These are phyloP conservation scores for Cariama cristata DNA, from an alignment of 2,113 vertebrate species.

Conservation along the genomic window DNA sequence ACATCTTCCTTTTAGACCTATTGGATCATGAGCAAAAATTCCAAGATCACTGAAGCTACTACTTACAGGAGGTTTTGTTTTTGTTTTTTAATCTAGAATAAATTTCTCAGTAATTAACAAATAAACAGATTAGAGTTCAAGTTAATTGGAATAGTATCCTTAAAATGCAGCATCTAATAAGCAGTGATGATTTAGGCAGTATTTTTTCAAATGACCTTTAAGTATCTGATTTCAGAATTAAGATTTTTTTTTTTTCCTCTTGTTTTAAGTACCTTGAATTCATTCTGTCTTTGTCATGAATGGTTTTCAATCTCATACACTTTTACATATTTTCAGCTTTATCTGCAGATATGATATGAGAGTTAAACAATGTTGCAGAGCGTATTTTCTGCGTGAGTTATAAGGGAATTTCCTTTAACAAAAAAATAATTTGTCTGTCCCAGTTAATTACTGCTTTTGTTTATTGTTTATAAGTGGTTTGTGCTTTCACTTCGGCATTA, in stretches of 20 bases:
- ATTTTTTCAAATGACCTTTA: neutral
- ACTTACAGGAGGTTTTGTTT: neutral
- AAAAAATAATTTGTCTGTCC: neutral
- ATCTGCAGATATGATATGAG: neutral
- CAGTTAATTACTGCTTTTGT: neutral
- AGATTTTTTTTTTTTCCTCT: neutral
- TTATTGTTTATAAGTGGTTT: neutral
- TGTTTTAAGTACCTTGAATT: neutral
- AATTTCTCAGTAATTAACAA: neutral
- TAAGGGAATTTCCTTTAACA: neutral
- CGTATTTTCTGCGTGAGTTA: neutral
- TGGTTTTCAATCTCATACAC: neutral
- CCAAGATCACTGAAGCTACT: neutral
- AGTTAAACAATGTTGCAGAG: neutral
- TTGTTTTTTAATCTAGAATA: neutral
- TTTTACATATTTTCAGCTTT: neutral
- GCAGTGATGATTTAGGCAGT: neutral
- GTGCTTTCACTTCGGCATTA: neutral
- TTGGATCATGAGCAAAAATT: neutral
- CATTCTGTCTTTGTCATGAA: neutral
- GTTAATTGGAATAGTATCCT: neutral
- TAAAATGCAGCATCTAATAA: neutral
- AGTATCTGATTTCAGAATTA: neutral
- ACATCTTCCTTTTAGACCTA: neutral
- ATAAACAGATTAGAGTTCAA: neutral